Evolutionary conservation across 2,797 vertebrate species (phyloP), one percentile per base, ranked within the genome.

Genomic region (Nyctibius grandis): DNA sequence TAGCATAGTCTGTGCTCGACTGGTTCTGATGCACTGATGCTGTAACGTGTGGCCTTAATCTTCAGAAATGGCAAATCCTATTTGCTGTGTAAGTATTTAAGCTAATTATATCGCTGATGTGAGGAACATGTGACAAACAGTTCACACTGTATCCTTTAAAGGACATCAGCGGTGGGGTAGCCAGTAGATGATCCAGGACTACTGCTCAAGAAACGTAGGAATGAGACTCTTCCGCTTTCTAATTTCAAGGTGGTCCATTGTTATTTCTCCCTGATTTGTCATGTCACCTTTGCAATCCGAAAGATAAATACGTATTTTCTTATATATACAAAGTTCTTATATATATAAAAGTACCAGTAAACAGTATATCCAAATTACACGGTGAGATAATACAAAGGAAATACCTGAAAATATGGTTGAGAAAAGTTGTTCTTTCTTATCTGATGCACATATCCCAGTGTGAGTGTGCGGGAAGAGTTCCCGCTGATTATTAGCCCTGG

Each of bases 11-110:
- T 61, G 17, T 83, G 68, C 72, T 88, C 53, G 51, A 12, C 56
- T 56, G 70, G 44, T 64, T 92, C 91, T 64, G 80, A 90, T 90
- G 54, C 93, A 78, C 64, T 45, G 68, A 5, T 90, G 91, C 88
- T 88, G 70, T 88, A 95, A 80, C 79, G 77, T 95, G 96, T 97
- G 97, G 96, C 93, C 79, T 86, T 92, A 96, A 92, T 96, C 95
- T 96, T 94, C 91, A 96, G 88, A 87, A 93, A 85, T 54, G 61
- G 89, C 50, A 97, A 98, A 98, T 97, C 97, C 97, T 97, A 97
- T 97, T 97, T 97, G 82, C 80, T 60, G 36, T 92, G 56, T 93
- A 97, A 98, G 97, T 90, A 96, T 96, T 96, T 97, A 97, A 98
- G 97, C 96, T 95, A 97, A 97, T 98, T 98, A 97, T 42, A 72